Evolutionary conservation across 37 sponge, comb jelly and placozoan species (phyloP), one percentile per base, ranked within the genome.

Genomic region (Agelas oroides): DNA sequence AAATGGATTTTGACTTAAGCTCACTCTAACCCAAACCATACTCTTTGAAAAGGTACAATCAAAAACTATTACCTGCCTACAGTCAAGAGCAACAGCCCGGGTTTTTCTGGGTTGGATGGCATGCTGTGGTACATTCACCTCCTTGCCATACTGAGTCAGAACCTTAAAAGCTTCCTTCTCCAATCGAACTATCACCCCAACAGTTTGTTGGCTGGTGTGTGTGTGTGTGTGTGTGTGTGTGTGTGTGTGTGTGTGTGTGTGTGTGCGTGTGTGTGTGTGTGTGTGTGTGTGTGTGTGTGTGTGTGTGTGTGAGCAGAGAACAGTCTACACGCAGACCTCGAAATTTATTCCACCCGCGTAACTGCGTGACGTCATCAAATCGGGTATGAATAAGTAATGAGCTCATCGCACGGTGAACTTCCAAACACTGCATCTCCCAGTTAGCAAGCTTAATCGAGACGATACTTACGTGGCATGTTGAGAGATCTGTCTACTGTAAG

Each of bases 141-240:
- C 92, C 84, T 98, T 98, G 53, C 95, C 97, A 52, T 92, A 86
- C 83, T 94, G 94, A 71, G 90, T 98, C 37, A 98, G 87, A 31
- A 98, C 97, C 34, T 88, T 87, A 60, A 96, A 93, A 23, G 86
- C 81, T 73, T 98, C 99, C 75, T 95, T 84, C 71, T 96, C 97
- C 63, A 98, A 68, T 28, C 97, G 55, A n/a, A 96, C 93, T 33
- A 98, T 96, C 40, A 94, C 94, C 12, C 99, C 99, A 25, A 98
- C 97, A 24, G 94, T 93, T 75, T 92, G 91, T 56, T 60, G 91
- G 40, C 95, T 95, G 65, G 21, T 21, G 23, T 1, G 38, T 35
- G 6, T 18, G 35, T 11, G 35, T 19, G 35, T 68, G 35, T 6
- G 35, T 28, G 35, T 68, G 69, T 28, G 35, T 19, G 17, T 19